A percentile compares a stretch with the other conserved stretches of the same genome.
These are phyloP conservation scores for Oenanthe melanoleuca DNA, from an alignment of 2,113 vertebrate species.

Conservation along the genomic window DNA sequence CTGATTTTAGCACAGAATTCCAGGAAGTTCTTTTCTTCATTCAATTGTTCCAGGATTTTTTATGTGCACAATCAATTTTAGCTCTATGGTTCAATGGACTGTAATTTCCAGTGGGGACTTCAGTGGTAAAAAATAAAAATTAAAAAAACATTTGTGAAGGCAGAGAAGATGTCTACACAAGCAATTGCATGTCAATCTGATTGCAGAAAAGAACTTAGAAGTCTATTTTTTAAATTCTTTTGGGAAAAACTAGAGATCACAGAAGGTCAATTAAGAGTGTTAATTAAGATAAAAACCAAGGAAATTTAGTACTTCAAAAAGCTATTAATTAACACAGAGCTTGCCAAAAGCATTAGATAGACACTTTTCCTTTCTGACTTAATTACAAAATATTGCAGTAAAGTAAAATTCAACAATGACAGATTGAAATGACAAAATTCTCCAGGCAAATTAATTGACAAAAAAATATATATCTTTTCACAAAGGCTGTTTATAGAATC, in stretches of 20 bases:
- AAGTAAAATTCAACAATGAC: slow-evolving; percentile 21
- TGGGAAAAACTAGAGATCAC: slow-evolving; percentile 2
- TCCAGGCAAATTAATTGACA: slow-evolving; percentile 20
- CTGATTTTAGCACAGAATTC: slow-evolving; percentile 22
- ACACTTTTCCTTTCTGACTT: background rate
- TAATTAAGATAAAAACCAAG: slow-evolving; percentile 18
- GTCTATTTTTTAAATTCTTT: background rate
- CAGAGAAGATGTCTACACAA: background rate
- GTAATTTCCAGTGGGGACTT: slow-evolving; percentile 13
- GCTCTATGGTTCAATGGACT: background rate
- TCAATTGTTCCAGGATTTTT: slow-evolving; percentile 4
- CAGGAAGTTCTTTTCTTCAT: slow-evolving; percentile 36
- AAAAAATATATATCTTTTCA: background rate
- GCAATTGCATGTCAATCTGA: background rate
- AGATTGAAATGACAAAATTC: slow-evolving; percentile 15
- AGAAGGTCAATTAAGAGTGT: slow-evolving; percentile 42
- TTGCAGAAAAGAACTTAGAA: background rate
- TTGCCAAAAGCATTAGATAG: slow-evolving; percentile 10
- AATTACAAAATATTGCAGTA: slow-evolving; percentile 23
- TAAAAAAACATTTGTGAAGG: background rate
- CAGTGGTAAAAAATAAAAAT: background rate
- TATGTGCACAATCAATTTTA: slow-evolving; percentile 15
- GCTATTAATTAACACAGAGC: slow-evolving; percentile 1
- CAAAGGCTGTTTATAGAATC: background rate
- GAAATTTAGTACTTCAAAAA: slow-evolving; percentile 24